Base-by-base conservation (phyloP, 2,113 vertebrate species). In the Psettodes erumei region DNA sequence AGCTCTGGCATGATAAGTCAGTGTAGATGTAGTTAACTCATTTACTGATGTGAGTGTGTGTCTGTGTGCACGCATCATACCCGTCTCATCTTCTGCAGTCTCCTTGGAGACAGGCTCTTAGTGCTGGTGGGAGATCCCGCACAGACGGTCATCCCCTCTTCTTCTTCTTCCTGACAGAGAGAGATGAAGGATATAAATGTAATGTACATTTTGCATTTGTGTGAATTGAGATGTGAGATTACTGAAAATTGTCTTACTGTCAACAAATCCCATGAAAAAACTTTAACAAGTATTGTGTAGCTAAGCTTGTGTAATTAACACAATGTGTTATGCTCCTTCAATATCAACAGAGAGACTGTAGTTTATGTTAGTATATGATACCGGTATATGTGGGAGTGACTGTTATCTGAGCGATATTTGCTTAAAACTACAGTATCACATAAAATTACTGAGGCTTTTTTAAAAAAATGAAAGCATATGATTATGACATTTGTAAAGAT, bases 21-120 rank as follows among this genome's bases (percentile, higher is more conserved):
- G 76, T 67, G 71, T 47, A 71, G 47, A 75, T 74, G 76, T 59
- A 77, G 77, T 75, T 78, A 84, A 78, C 70, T 85, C 27, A 50
- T 86, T 83, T 75, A 75, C 68, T 82, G 67, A 6, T 71, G 71
- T 66, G 74, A 37, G 47, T 56, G 54, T 55, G 43, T 69, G 71
- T 42, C 55, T 38, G 67, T 23, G 63, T 56, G 58, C 12, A 51
- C 58, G 58, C 71, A 1, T 78, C 86, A 77, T 88, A 95, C 94
- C 88, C 71, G 88, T 89, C 90, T 90, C 80, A 89, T 90, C 86
- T 93, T 94, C 85, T 94, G 93, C 82, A 94, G 92, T 91, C 94
- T 93, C 89, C 93, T 92, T 73, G 94, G 94, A 83, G 94, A 95
- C 79, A 95, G 86, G 86, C 94, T 95, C 85, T 94, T 95, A 79